These are phyloP conservation scores for Drosophila orena DNA, from an alignment of 1,140 invertebrate genomes.

Conservation along the genomic window DNA sequence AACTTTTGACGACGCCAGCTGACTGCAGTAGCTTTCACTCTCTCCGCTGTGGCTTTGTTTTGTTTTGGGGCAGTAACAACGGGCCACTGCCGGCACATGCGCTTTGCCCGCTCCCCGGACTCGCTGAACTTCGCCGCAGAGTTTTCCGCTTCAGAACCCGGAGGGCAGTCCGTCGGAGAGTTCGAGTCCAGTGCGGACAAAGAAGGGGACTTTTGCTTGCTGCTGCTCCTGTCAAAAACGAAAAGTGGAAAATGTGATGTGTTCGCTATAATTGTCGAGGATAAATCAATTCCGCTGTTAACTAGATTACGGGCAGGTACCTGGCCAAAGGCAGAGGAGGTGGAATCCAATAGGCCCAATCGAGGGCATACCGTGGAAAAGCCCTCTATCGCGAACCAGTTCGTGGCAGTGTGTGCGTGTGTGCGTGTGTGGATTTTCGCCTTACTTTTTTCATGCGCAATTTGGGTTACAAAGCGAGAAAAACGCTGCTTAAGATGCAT, in stretches of 20 bases:
- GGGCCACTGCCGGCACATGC: slow-evolving; percentile 54
- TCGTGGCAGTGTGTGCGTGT: slow-evolving; percentile 31
- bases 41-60: slow-evolving; percentile 59
- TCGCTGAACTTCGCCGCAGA: slow-evolving; percentile 71
- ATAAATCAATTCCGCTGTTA: slow-evolving; percentile 39
- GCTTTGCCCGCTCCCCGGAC: slow-evolving; percentile 27
- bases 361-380: slow-evolving; percentile 49
- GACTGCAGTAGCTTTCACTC: slow-evolving; percentile 58
- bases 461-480: slow-evolving; percentile 78
- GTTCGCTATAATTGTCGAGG: slow-evolving; percentile 29
- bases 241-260: slow-evolving; percentile 41
- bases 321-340: neutral
- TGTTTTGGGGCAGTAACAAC: slow-evolving; percentile 71
- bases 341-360: slow-evolving; percentile 34
- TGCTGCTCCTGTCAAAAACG: slow-evolving; percentile 27
- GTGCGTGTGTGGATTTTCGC: slow-evolving; percentile 53
- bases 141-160: slow-evolving; percentile 68
- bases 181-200: slow-evolving; percentile 39
- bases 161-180: slow-evolving; percentile 66
- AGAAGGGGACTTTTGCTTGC: slow-evolving; percentile 34
- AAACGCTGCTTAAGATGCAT: slow-evolving; percentile 76
- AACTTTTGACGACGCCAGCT: slow-evolving; percentile 64
- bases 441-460: slow-evolving; percentile 80
- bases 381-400: slow-evolving; percentile 26
- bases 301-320: slow-evolving; percentile 24